Evolutionary conservation across 2,797 vertebrate genomes (phyloP), one percentile per base, ranked within the genome.

Genomic region (Aulostomus chinensis): DNA sequence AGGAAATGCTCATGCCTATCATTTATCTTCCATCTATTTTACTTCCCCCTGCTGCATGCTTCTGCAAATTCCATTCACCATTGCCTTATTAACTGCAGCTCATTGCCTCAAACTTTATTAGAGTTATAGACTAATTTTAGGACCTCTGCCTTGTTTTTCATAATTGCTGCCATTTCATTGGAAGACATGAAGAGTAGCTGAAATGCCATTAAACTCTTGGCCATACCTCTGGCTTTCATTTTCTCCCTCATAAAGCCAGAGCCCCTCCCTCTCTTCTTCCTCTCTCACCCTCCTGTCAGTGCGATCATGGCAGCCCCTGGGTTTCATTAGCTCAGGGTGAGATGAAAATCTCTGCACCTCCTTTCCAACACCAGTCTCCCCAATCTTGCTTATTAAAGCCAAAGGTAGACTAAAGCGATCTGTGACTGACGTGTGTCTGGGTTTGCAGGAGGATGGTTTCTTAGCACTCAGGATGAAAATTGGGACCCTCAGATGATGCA

Each of bases 91-190:
- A 68, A 71, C 32, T 16, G 54, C 57, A 28, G 52, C 59, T 66
- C 45, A 53, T 54, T 54, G 37, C 47, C 8, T 24, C 15, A 64
- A 46, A 38, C 39, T 68, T 65, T 50, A 45, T 72, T n/a, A n/a
- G 59, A 83, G 60, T 83, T 78, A 70, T 73, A 33, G 50, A 66
- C 52, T 60, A 39, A 70, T 85, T 73, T 70, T 10, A 54, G 43
- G 34, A 45, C 33, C 30, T 41, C 40, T 49, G 43, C 45, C 59
- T 62, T 73, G 63, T 76, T 84, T 70, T 62, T 50, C 30, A 22
- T 81, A 75, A 84, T 77, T 78, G 63, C 77, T 57, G 58, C 63
- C 62, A 51, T 81, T 78, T 76, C 63, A 36, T 43, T 14, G 42
- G 66, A 51, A 30, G 50, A 61, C 52, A 55, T 57, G 61, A 72